phyloP scores from a whole-genome alignment of 2,113 vertebrate genomes.

The Tragelaphus imberbis region DNA sequence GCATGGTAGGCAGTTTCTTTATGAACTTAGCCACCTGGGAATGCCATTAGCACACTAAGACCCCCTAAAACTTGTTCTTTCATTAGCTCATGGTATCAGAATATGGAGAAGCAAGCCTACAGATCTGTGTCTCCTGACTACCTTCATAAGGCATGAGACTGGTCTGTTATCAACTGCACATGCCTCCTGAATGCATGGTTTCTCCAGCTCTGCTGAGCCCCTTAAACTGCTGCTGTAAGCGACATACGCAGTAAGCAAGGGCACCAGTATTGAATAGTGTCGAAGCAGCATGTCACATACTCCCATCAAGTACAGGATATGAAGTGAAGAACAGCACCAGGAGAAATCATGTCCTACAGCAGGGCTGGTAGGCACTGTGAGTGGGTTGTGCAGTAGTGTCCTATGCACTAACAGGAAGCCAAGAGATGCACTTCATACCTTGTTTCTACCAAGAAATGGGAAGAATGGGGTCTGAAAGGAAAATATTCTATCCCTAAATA shows the following conservation, averaged over 20 bases:
- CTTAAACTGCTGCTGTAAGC: not conserved
- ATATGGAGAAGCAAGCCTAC: not conserved
- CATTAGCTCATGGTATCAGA: not conserved
- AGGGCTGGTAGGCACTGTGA: accelerated
- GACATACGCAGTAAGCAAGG: not conserved
- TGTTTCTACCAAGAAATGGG: not conserved
- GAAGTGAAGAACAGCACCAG: not conserved
- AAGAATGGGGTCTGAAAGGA: not conserved
- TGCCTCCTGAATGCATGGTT: not conserved
- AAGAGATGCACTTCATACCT: not conserved
- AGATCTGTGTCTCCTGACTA: not conserved
- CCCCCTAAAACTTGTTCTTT: not conserved
- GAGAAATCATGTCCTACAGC: not conserved
- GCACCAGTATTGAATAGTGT: not conserved
- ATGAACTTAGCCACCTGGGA: not conserved
- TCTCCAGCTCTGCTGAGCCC: accelerated
- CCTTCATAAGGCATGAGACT: not conserved
- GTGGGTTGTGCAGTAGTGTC: not conserved
- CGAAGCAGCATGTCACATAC: not conserved
- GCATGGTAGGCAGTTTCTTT: not conserved
- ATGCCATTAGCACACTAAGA: not conserved
- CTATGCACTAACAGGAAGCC: not conserved
- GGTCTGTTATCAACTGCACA: not conserved
- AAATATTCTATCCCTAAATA: not conserved
- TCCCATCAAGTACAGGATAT: not conserved